Conservation (phyloP, 2,113 vertebrate species). For the Raja brachyura region DNA sequence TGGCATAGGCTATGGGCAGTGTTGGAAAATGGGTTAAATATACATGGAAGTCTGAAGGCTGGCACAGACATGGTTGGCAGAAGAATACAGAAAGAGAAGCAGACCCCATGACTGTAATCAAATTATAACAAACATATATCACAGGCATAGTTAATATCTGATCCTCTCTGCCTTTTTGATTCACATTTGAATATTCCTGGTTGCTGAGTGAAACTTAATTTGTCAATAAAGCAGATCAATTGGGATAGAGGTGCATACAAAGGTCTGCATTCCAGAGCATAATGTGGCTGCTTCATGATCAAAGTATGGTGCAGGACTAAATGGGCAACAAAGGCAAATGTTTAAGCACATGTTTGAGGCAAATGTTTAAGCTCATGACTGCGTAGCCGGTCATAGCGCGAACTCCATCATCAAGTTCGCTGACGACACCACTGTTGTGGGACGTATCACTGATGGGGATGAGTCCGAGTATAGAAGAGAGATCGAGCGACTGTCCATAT, state of each 20-base stretch:
- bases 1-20: too few relatives aligned
- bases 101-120: not conserved
- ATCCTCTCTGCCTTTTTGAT: not conserved
- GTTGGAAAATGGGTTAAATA: too few relatives aligned
- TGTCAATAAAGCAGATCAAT: not conserved
- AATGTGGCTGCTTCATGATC: not conserved
- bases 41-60: too few relatives aligned
- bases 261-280: not conserved
- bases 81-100: too few relatives aligned
- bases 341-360: not conserved
- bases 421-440: too few relatives aligned
- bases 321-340: not conserved
- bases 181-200: not conserved
- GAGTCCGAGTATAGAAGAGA: too few relatives aligned
- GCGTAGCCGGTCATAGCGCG: too few relatives aligned
- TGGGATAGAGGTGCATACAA: not conserved
- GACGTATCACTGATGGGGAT: too few relatives aligned
- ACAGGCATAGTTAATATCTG: not conserved
- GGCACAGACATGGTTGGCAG: too few relatives aligned
- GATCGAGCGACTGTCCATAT: too few relatives aligned
- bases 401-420: too few relatives aligned
- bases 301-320: not conserved
- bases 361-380: too few relatives aligned
- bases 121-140: not conserved
- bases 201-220: not conserved